Evolutionary conservation across 2,113 vertebrate species (phyloP), one percentile per base, ranked within the genome.

Genomic region (Scomber scombrus): DNA sequence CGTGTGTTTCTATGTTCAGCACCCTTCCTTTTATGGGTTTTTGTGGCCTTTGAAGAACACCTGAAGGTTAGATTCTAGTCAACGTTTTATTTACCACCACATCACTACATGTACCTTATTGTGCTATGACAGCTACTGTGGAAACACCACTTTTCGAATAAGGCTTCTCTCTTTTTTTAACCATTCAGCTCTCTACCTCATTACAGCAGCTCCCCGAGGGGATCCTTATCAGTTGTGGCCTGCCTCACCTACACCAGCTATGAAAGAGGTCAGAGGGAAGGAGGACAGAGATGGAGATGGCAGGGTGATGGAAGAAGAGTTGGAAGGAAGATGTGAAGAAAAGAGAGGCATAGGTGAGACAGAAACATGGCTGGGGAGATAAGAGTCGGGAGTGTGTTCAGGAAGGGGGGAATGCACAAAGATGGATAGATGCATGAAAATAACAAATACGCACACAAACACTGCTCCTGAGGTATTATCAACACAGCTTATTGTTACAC

Each of bases 191-290:
- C 45, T 62, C 65, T 31, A 51, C 51, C 75, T 88, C 75, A 84
- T 85, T 88, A 80, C 69, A 1, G 43, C 47, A 31, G 56, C 64
- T 72, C 60, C 76, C 81, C 19, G 45, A 58, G 75, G 79, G 71
- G 47, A 60, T 71, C 31, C 40, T 80, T 69, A 84, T 89, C 86
- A 26, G 71, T 62, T 83, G 78, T 72, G 58, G 51, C 52, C 6
- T 19, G 61, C 56, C 73, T 70, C 55, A 65, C 78, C 63, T 71
- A 29, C 0, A 8, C 43, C 75, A 15, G 64, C 26, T 18, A 29
- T 65, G 51, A 55, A 68, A 80, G 26, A 60, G 19, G 11, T 40
- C 64, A n/a, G 60, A 58, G 50, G 31, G 19, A 73, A 54, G 7
- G 16, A 46, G 29, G 62, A 58, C 18, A 29, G 45, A 10, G 0